A percentile compares a stretch with the other conserved stretches of the same genome.
phyloP scores from a whole-genome alignment of 2,797 vertebrate genomes.

The Anableps anableps region DNA sequence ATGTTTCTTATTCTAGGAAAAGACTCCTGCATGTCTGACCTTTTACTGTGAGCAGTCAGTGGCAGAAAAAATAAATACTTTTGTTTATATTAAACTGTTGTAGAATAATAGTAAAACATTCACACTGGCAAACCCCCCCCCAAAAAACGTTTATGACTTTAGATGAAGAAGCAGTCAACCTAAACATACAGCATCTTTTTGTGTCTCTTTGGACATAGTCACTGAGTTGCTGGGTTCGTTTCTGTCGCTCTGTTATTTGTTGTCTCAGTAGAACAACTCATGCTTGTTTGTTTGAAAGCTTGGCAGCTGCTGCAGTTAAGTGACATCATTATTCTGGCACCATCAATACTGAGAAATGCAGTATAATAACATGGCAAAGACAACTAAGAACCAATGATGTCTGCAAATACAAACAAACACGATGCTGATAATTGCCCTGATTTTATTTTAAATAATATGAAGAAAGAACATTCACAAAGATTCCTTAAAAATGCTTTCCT shows the following conservation, averaged over 20 bases:
- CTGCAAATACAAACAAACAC: conserved; percentile 55
- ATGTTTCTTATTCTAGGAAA: background rate
- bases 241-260: conserved; percentile 39
- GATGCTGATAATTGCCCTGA: conserved; percentile 27
- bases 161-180: background rate
- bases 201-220: conserved; percentile 6
- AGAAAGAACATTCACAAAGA: background rate
- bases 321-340: conserved; percentile 60
- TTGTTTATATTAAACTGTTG: background rate
- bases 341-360: conserved; percentile 38
- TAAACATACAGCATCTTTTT: conserved; percentile 4
- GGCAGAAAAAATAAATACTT: background rate
- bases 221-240: conserved; percentile 32
- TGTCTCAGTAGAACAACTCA: conserved; percentile 31
- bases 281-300: conserved; percentile 51
- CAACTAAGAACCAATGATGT: conserved; percentile 41
- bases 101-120: background rate
- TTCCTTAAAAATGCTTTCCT: background rate
- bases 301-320: conserved; percentile 52
- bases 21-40: background rate
- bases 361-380: conserved; percentile 48
- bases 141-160: background rate
- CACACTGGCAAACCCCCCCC: background rate
- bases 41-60: background rate
- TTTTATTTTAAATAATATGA: conserved; percentile 16